These are phyloP conservation scores for Gymnocypris eckloni DNA, from an alignment of 2,797 vertebrate species.

Conservation along the genomic window DNA sequence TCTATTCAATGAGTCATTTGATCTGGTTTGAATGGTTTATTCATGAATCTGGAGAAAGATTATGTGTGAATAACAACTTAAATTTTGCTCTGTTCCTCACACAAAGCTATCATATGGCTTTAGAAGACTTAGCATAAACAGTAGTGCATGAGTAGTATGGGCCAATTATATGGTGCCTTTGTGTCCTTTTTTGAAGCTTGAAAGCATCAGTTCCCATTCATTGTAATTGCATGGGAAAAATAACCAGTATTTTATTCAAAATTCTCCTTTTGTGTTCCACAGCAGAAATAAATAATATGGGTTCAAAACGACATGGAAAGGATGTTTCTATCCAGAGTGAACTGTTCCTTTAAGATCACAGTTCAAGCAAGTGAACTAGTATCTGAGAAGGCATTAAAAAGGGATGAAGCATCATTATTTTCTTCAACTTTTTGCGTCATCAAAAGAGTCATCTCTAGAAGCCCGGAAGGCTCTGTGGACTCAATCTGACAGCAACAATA, in stretches of 20 bases:
- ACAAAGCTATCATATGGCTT: not conserved
- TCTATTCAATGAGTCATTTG: not conserved
- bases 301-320: not conserved
- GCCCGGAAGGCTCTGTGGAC: not conserved
- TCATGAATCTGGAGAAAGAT: conserved; percentile 1
- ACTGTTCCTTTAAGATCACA: conserved; percentile 24
- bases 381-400: conserved; percentile 12
- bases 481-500: conserved; percentile 14
- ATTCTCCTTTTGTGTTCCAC: not conserved
- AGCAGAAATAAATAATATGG: not conserved
- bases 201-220: not conserved
- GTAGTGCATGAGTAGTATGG: not conserved
- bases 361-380: not conserved
- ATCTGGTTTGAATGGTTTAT: conserved; percentile 22
- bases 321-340: not conserved
- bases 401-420: conserved; percentile 31
- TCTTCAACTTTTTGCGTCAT: conserved; percentile 22
- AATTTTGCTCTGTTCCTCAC: not conserved
- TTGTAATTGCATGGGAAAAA: not conserved
- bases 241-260: not conserved
- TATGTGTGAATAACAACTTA: not conserved
- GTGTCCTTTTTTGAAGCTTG: not conserved
- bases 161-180: not conserved
- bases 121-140: not conserved
- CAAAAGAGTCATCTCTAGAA: not conserved